Evolutionary conservation across 1,140 invertebrate species (phyloP).

Genomic region (Formica exsecta): DNA sequence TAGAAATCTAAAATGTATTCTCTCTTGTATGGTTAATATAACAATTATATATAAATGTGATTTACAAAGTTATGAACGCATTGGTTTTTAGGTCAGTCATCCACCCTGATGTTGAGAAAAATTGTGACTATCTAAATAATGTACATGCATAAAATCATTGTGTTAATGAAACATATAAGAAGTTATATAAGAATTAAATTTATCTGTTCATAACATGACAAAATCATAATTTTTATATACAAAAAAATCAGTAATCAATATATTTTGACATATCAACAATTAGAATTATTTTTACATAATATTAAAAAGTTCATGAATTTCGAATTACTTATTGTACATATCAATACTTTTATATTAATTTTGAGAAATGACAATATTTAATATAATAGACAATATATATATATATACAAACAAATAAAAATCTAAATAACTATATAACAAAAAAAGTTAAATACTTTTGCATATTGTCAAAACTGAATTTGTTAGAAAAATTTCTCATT

Average conservation of each 20-base stretch:
- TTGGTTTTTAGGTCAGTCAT: conserved; percentile 46
- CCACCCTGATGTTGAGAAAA: conserved; percentile 1
- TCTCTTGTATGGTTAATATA: neutral
- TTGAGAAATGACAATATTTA: neutral
- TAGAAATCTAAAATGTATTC: conserved; percentile 24
- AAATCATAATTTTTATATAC: neutral
- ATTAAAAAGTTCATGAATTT: neutral
- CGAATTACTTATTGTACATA: neutral
- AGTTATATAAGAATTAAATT: conserved; percentile 19
- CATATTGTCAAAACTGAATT: conserved; percentile 8
- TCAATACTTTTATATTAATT: neutral
- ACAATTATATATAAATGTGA: conserved; percentile 36
- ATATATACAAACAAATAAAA: conserved; percentile 15
- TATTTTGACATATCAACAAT: neutral
- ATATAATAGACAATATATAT: conserved; percentile 1
- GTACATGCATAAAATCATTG: neutral
- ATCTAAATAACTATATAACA: conserved; percentile 42
- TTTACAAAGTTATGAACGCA: conserved; percentile 52
- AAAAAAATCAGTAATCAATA: neutral
- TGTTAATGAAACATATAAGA: neutral
- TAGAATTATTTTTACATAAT: neutral
- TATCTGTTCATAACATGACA: neutral
- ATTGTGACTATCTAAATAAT: neutral
- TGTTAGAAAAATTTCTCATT: conserved; percentile 17
- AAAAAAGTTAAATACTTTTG: conserved; percentile 27